A percentile compares a stretch with the other conserved stretches of the same genome.
phyloP scores from a whole-genome alignment of 64 coral and sea anemone species.

The Stichodactyla helianthus region DNA sequence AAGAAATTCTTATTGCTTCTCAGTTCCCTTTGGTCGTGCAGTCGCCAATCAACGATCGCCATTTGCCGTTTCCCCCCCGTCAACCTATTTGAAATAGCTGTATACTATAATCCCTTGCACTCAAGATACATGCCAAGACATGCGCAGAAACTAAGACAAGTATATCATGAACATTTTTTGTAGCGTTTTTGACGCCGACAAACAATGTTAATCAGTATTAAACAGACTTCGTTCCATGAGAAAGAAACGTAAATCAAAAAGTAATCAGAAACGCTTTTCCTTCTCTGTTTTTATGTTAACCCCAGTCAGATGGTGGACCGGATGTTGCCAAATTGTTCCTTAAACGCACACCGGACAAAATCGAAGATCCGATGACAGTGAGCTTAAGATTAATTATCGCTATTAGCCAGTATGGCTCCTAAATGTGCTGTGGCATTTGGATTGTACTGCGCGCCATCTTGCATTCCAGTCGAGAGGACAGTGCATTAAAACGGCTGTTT shows the following conservation, averaged over 20 bases:
- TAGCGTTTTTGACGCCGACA: too few relatives aligned
- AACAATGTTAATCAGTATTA: too few relatives aligned
- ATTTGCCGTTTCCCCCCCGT: too few relatives aligned
- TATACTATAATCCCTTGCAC: too few relatives aligned
- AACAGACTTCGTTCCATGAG: background rate
- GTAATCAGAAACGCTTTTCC: background rate
- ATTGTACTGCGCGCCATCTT: background rate
- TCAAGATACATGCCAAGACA: too few relatives aligned
- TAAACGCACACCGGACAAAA: background rate
- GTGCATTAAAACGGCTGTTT: background rate
- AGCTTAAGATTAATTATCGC: slow-evolving; percentile 1
- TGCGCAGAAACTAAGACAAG: too few relatives aligned
- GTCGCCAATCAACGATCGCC: too few relatives aligned
- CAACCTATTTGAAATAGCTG: too few relatives aligned
- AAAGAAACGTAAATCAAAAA: background rate
- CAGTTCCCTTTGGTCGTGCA: too few relatives aligned
- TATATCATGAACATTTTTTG: too few relatives aligned
- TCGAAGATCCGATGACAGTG: background rate
- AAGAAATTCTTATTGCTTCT: too few relatives aligned
- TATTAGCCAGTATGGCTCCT: slow-evolving; percentile 1
- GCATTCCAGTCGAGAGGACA: background rate
- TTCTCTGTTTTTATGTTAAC: background rate
- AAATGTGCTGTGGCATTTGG: background rate
- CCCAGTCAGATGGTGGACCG: background rate
- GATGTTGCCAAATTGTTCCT: background rate